Conservation (phyloP, 2,888 invertebrate genomes). For the Leptogaster cylindrica region DNA sequence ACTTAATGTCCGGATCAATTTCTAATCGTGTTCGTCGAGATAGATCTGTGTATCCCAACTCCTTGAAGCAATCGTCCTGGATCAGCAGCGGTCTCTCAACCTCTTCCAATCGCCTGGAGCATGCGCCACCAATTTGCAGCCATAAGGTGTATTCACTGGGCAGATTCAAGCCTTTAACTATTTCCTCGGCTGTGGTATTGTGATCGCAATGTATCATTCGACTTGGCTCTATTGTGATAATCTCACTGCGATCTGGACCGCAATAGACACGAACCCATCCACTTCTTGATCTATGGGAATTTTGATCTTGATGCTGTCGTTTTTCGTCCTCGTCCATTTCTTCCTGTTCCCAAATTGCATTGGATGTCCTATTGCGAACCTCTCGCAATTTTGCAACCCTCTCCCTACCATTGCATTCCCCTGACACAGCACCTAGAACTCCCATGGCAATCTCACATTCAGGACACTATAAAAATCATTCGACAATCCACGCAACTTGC, state of each 20-base stretch:
- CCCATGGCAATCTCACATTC: constrained; percentile 37
- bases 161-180: constrained; percentile 47
- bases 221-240: constrained; percentile 48
- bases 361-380: neutral
- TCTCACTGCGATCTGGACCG: constrained; percentile 49
- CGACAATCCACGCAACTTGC: neutral
- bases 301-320: neutral
- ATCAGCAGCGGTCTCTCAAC: constrained; percentile 67
- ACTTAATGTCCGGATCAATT: constrained; percentile 70
- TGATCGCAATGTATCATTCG: constrained; percentile 48
- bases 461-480: neutral
- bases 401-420: constrained; percentile 4
- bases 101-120: constrained; percentile 65
- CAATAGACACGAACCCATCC: constrained; percentile 50
- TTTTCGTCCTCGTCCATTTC: constrained; percentile 13
- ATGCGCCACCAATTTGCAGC: constrained; percentile 66
- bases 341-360: constrained; percentile 24
- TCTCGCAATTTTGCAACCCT: neutral
- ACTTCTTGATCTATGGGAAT: neutral
- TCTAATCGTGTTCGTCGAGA: constrained; percentile 68
- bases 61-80: constrained; percentile 68
- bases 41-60: constrained; percentile 67
- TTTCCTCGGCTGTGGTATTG: constrained; percentile 43
- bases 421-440: constrained; percentile 41
- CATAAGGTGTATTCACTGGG: constrained; percentile 49